Conservation (phyloP, 1,140 invertebrate genomes). For the Atta texana region DNA sequence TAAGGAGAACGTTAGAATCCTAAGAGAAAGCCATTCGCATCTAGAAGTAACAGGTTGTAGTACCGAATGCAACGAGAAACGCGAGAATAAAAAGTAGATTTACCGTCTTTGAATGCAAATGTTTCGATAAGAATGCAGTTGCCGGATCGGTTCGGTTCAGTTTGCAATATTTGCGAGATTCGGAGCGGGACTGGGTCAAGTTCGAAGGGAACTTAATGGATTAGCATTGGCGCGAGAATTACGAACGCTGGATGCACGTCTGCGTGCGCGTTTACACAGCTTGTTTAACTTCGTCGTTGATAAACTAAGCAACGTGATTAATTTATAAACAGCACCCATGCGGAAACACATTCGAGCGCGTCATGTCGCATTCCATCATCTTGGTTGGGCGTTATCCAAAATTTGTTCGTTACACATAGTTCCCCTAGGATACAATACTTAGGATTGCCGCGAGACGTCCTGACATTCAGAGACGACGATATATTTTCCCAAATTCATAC, state of each 20-base stretch:
- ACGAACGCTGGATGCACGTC: not conserved
- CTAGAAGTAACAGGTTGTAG: conserved; percentile 70
- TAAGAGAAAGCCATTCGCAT: conserved; percentile 57
- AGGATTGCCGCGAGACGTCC: not conserved
- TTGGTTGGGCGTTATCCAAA: conserved; percentile 22
- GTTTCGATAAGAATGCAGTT: conserved; percentile 58
- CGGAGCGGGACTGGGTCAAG: conserved; percentile 49
- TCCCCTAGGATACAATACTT: not conserved
- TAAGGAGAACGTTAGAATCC: conserved; percentile 31
- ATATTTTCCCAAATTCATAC: not conserved
- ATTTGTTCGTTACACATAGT: conserved; percentile 9
- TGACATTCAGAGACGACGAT: not conserved
- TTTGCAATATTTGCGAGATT: conserved; percentile 27
- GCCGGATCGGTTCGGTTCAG: conserved; percentile 25
- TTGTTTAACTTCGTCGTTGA: conserved; percentile 47
- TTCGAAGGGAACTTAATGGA: conserved; percentile 49
- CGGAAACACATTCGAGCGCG: conserved; percentile 4
- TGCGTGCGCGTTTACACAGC: conserved; percentile 25
- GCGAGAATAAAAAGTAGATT: conserved; percentile 59
- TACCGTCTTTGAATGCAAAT: conserved; percentile 62
- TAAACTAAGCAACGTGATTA: conserved; percentile 51
- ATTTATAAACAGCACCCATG: conserved; percentile 46
- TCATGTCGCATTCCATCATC: not conserved
- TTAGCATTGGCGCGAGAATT: conserved; percentile 26
- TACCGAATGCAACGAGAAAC: conserved; percentile 44